Percentiles rank a stretch among this genome's conserved stretches.
phyloP scores from a whole-genome alignment of 2,113 vertebrate species.

The Bubalus kerabau region DNA sequence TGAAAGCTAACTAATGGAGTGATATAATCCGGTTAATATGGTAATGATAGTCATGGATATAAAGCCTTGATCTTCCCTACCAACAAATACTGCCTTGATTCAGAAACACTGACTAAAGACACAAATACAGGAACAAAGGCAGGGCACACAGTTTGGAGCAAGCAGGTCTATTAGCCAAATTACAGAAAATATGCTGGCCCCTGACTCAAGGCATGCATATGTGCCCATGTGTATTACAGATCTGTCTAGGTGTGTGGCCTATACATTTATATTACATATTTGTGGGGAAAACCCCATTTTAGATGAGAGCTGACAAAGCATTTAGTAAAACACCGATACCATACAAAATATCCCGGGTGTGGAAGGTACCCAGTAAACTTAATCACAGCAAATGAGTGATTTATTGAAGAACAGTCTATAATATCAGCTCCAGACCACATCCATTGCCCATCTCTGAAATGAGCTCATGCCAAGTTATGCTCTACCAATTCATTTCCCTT shows the following conservation, averaged over 20 bases:
- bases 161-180: not conserved
- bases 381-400: not conserved
- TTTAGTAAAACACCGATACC: not conserved
- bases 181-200: not conserved
- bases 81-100: not conserved
- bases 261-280: not conserved
- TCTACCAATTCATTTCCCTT: not conserved
- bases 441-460: not conserved
- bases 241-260: not conserved
- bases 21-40: not conserved
- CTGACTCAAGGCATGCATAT: not conserved
- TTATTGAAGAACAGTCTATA: not conserved
- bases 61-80: not conserved
- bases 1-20: not conserved
- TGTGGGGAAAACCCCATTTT: not conserved
- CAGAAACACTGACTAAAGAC: not conserved
- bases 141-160: not conserved
- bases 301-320: not conserved
- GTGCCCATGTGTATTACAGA: not conserved
- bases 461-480: not conserved
- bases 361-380: not conserved
- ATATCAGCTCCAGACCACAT: not conserved
- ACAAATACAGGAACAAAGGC: not conserved
- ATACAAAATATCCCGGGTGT: not conserved
- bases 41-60: not conserved